phyloP scores from a whole-genome alignment of 2,888 invertebrate species.

The Quadriops clusia region DNA sequence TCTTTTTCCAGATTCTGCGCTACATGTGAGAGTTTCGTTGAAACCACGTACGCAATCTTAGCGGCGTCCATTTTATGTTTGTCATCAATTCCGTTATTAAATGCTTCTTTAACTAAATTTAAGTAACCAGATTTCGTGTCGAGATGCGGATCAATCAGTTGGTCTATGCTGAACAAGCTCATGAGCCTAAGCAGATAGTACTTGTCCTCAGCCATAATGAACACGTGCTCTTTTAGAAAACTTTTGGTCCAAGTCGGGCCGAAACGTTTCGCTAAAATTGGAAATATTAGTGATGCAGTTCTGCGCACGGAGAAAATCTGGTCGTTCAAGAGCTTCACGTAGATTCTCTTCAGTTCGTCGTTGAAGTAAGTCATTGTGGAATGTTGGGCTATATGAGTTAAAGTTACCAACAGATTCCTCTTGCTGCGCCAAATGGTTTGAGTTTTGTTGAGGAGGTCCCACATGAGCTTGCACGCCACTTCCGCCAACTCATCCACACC shows the following conservation, averaged over 20 bases:
- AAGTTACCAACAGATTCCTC: constrained; percentile 27
- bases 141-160: constrained; percentile 28
- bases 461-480: constrained; percentile 25
- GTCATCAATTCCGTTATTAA: constrained; percentile 9
- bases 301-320: constrained; percentile 28
- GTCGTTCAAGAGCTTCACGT: constrained; percentile 28
- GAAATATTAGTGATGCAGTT: constrained; percentile 29
- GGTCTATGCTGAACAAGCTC: constrained; percentile 29
- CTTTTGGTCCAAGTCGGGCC: constrained; percentile 28
- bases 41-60: constrained; percentile 14
- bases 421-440: constrained; percentile 30
- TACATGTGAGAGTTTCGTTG: constrained; percentile 18
- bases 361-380: constrained; percentile 28
- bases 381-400: constrained; percentile 27
- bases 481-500: constrained; percentile 27
- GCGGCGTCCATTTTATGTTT: constrained; percentile 8
- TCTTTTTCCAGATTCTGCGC: constrained; percentile 20
- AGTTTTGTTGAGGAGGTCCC: constrained; percentile 25
- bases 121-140: constrained; percentile 7
- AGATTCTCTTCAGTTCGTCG: constrained; percentile 26
- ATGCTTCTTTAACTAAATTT: constrained; percentile 6
- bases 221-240: constrained; percentile 26
- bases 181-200: constrained; percentile 29
- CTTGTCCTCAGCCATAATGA: constrained; percentile 24
- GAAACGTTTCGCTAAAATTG: constrained; percentile 28